These are phyloP conservation scores for Dicentrarchus labrax DNA, from an alignment of 2,113 vertebrate genomes.

Conservation along the genomic window DNA sequence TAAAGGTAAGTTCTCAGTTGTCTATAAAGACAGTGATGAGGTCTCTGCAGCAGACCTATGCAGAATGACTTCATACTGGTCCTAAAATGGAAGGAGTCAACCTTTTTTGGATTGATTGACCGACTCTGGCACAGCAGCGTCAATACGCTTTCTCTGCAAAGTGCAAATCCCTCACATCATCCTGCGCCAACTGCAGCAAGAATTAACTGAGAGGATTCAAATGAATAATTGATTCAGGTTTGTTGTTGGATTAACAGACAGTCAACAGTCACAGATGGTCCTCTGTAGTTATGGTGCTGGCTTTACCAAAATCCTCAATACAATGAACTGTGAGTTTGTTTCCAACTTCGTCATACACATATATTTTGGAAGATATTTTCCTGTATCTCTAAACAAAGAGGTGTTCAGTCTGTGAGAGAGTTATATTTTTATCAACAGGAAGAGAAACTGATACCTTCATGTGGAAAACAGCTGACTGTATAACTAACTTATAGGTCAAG, in stretches of 20 bases:
- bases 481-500: too few relatives aligned
- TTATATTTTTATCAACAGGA: neutral
- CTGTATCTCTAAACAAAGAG: neutral
- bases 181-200: slow-evolving; percentile 9
- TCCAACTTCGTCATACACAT: too few relatives aligned
- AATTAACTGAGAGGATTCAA: slow-evolving; percentile 13
- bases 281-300: too few relatives aligned
- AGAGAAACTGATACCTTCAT: too few relatives aligned
- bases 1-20: neutral
- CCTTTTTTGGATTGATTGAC: slow-evolving; percentile 19
- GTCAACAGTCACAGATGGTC: neutral
- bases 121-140: neutral
- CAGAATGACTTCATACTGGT: neutral
- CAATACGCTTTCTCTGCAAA: slow-evolving; percentile 24
- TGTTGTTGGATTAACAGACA: slow-evolving; percentile 37
- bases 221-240: slow-evolving; percentile 41
- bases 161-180: slow-evolving; percentile 33
- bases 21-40: neutral
- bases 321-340: neutral
- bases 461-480: too few relatives aligned
- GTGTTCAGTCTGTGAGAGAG: neutral
- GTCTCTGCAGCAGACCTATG: slow-evolving; percentile 3
- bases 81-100: slow-evolving; percentile 11
- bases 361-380: neutral
- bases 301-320: slow-evolving; percentile 14